Evolutionary conservation across 2,888 invertebrate genomes (phyloP).

Genomic region (Dasysyrphus tricinctus): DNA sequence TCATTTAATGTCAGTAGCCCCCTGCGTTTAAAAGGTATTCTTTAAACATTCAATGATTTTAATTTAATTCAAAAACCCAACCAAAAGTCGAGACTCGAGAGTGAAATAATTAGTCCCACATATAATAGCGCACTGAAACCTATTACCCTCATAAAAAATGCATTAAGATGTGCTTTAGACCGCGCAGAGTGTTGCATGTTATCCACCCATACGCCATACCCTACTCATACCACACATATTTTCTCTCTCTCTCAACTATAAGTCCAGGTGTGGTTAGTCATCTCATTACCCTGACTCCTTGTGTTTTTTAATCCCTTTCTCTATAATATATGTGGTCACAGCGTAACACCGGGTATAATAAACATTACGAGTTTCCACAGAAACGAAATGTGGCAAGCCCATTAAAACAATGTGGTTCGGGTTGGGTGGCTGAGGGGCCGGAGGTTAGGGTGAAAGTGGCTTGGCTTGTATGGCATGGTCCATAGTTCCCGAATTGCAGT

Average conservation of each 20-base stretch:
- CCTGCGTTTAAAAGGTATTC: background rate
- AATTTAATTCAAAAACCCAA: constrained; percentile 1
- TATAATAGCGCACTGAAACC: constrained; percentile 6
- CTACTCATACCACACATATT: background rate
- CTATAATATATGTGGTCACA: constrained; percentile 12
- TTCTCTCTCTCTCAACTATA: background rate
- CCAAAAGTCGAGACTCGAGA: background rate
- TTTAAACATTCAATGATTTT: background rate
- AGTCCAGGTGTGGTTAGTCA: constrained; percentile 35
- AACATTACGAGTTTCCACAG: constrained; percentile 63
- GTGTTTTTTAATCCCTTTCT: constrained; percentile 30
- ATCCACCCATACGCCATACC: background rate
- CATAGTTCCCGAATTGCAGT: background rate
- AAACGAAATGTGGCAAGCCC: constrained; percentile 62
- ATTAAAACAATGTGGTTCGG: constrained; percentile 43
- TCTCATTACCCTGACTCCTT: constrained; percentile 49
- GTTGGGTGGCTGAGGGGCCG: background rate
- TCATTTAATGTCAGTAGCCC: background rate
- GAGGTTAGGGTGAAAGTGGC: constrained; percentile 7
- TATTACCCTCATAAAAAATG: constrained; percentile 31
- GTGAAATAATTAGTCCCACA: constrained; percentile 14
- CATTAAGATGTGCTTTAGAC: constrained; percentile 6
- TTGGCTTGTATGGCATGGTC: constrained; percentile 9
- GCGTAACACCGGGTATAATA: constrained; percentile 39
- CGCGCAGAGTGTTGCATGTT: constrained; percentile 4